These are phyloP conservation scores for Phrixothrix hirtus DNA, from an alignment of 2,888 invertebrate species.

Conservation along the genomic window DNA sequence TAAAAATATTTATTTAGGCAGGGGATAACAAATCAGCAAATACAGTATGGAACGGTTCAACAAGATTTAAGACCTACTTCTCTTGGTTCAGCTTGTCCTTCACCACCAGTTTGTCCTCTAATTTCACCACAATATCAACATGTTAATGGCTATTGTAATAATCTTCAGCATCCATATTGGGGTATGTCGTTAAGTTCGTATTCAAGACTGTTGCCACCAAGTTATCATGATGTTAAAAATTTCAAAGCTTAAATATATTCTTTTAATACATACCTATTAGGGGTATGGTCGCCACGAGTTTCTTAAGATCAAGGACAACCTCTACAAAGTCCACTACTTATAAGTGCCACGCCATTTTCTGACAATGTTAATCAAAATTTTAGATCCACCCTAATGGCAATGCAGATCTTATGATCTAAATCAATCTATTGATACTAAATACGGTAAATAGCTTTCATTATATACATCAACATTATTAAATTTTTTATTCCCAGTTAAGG, in stretches of 20 bases:
- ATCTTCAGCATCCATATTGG: constrained; percentile 68
- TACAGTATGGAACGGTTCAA: constrained; percentile 56
- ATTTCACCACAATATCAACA: constrained; percentile 65
- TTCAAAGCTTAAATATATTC: no score
- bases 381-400: constrained; percentile 68
- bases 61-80: constrained; percentile 55
- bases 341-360: constrained; percentile 66
- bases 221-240: constrained; percentile 65
- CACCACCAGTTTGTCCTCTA: constrained; percentile 55
- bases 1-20: constrained; percentile 47
- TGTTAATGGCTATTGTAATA: constrained; percentile 84
- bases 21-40: constrained; percentile 54
- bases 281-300: constrained; percentile 62
- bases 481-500: constrained; percentile 59
- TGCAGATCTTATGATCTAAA: constrained; percentile 78
- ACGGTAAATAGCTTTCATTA: constrained; percentile 58
- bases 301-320: constrained; percentile 60
- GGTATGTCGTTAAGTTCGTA: constrained; percentile 70
- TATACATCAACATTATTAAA: background rate
- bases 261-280: constrained; percentile 50
- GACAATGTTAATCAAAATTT: constrained; percentile 65
- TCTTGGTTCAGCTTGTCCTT: constrained; percentile 52
- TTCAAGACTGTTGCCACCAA: constrained; percentile 68
- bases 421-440: constrained; percentile 70
- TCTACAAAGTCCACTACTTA: constrained; percentile 67